phyloP scores from a whole-genome alignment of 37 sponge, comb jelly and placozoan species.

The Bolinopsis microptera region DNA sequence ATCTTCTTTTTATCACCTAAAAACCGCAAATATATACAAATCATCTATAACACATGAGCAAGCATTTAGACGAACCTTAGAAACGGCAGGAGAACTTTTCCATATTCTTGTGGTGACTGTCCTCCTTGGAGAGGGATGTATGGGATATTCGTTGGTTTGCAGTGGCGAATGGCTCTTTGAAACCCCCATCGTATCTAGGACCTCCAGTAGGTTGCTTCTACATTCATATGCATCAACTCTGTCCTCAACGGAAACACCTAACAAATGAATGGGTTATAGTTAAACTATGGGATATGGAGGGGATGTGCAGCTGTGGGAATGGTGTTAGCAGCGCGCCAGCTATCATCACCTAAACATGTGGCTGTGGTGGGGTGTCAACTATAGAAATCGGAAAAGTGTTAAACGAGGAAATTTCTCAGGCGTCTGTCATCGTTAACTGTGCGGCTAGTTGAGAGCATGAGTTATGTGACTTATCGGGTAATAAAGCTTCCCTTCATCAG shows the following conservation, averaged over 20 bases:
- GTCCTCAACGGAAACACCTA: slow-evolving; percentile 21
- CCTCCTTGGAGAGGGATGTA: slow-evolving; percentile 15
- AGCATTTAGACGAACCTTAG: not conserved
- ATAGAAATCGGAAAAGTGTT: not conserved
- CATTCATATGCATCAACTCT: slow-evolving; percentile 54
- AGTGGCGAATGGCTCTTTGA: slow-evolving; percentile 39
- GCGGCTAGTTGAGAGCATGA: not conserved
- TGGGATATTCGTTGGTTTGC: not conserved
- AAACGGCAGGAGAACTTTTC: not conserved
- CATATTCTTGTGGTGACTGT: slow-evolving; percentile 25
- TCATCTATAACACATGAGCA: too few relatives aligned
- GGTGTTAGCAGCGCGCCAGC: not conserved
- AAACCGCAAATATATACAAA: too few relatives aligned
- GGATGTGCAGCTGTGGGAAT: not conserved
- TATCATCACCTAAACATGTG: not conserved
- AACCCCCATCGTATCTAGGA: slow-evolving; percentile 10
- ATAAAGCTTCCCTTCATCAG: not conserved
- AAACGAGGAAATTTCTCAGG: not conserved
- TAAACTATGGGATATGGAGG: not conserved
- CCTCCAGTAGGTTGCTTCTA: slow-evolving; percentile 27
- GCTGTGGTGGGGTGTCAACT: not conserved
- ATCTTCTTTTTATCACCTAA: too few relatives aligned
- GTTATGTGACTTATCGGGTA: not conserved
- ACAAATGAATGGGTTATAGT: not conserved
- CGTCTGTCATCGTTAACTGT: not conserved